A percentile compares a stretch with the other conserved stretches of the same genome.
Conservation (phyloP, 2,888 invertebrate genomes). For the Pandemis corylana region DNA sequence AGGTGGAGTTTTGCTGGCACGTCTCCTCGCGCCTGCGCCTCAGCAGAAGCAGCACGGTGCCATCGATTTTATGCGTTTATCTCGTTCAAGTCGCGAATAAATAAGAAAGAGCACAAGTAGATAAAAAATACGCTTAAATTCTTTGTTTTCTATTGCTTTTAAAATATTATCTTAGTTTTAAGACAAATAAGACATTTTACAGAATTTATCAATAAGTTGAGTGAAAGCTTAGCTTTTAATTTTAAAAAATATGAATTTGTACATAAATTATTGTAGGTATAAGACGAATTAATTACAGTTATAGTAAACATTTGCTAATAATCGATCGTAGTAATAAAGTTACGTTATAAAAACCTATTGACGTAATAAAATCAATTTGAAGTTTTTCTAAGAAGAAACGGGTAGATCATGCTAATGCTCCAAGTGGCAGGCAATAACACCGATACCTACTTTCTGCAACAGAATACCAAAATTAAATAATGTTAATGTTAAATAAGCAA, state of each 20-base stretch:
- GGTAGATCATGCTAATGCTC: not conserved
- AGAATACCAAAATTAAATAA: not conserved
- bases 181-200: slow-evolving; percentile 40
- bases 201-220: slow-evolving; percentile 41
- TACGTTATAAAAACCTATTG: not conserved
- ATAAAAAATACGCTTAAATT: slow-evolving; percentile 59
- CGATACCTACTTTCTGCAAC: not conserved
- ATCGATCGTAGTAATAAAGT: slow-evolving; percentile 10
- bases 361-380: slow-evolving; percentile 9
- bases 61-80: slow-evolving; percentile 24
- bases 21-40: slow-evolving; percentile 12
- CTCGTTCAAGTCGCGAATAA: slow-evolving; percentile 45
- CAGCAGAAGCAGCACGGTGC: not conserved
- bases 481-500: not conserved
- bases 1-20: not conserved
- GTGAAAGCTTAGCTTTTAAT: slow-evolving; percentile 45
- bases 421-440: slow-evolving; percentile 11
- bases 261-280: slow-evolving; percentile 45
- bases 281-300: slow-evolving; percentile 46
- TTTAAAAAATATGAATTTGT: slow-evolving; percentile 45
- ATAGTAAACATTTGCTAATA: slow-evolving; percentile 8
- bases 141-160: slow-evolving; percentile 54
- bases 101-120: slow-evolving; percentile 56
- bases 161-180: slow-evolving; percentile 37
- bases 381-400: slow-evolving; percentile 4